Base-by-base conservation (phyloP, 2,888 invertebrate species). In the Rhopalosiphum nymphaeae region DNA sequence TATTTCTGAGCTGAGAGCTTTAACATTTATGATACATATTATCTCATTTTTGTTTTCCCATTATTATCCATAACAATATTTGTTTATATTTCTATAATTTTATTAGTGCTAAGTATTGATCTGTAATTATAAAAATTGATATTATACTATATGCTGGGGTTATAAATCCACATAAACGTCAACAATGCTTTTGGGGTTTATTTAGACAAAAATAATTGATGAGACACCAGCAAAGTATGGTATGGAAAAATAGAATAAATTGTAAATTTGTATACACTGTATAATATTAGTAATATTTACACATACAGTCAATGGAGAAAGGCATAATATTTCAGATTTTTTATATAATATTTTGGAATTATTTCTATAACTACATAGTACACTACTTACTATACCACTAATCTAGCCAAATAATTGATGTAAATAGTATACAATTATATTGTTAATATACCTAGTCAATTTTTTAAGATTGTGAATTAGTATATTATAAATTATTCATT, bases 401-500 rank as follows among this genome's bases (percentile, higher is more conserved):
- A 36, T 36, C 21, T 36, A 78, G 78, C 36, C 21, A 36, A 36
- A 21, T 49, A 67, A 53, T 42, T 49, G 9, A 36, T 53, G 61
- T 78, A 53, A 16, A 49, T 29, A 44, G 0, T 44, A 26, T 46
- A 46, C 5, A 13, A 46, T 46, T 86, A 29, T 86, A 46, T 13
- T n/a, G n/a, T 86, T 86, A 11, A 29, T 85, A 36, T 53, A 46
- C 44, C 7, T 7, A 49, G 2, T 88, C 36, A 88, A 29, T 49
- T 92, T 84, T 36, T 61, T 78, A 91, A 44, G 67, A 86, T 84
- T 94, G 16, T 85, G 21, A 46, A 61, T 29, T 42, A 56, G 21
- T 88, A 10, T 61, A n/a, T 26, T 42, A 46, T 92, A 61, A 88
- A 13, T 93, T 29, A 49, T 95, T 95, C 94, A 96, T 96, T 93